phyloP scores from a whole-genome alignment of 2,797 vertebrate species.

The Halcyon chelicuti region DNA sequence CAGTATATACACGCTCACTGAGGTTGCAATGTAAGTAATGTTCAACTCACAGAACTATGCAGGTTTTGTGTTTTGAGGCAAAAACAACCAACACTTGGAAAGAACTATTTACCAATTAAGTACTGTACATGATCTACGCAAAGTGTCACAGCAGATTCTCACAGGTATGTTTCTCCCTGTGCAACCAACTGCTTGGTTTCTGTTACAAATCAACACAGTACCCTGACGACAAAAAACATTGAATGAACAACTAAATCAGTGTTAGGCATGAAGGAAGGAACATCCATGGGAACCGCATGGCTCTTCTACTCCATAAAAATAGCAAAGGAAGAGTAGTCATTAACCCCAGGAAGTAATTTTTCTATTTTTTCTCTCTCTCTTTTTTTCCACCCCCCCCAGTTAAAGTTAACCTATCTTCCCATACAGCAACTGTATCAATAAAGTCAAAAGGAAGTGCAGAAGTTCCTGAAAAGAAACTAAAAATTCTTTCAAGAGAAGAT shows the following conservation, averaged over 20 bases:
- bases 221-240: not conserved
- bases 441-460: not conserved
- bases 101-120: not conserved
- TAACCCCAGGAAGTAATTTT: not conserved
- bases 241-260: not conserved
- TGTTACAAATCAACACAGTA: not conserved
- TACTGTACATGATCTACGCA: not conserved
- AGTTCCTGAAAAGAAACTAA: conserved; percentile 43
- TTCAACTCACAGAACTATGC: not conserved
- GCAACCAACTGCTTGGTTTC: not conserved
- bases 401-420: not conserved
- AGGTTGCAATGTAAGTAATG: not conserved
- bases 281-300: not conserved
- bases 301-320: not conserved
- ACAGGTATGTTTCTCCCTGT: not conserved
- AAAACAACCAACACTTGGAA: not conserved
- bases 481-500: conserved; percentile 1
- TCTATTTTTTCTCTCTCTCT: not conserved
- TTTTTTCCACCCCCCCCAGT: too few species aligned
- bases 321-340: not conserved
- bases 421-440: not conserved
- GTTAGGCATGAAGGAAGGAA: not conserved
- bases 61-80: not conserved
- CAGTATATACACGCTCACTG: not conserved
- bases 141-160: not conserved